Evolutionary conservation across 1,140 invertebrate genomes (phyloP), one percentile per base, ranked within the genome.

Genomic region (Cydia amplana): DNA sequence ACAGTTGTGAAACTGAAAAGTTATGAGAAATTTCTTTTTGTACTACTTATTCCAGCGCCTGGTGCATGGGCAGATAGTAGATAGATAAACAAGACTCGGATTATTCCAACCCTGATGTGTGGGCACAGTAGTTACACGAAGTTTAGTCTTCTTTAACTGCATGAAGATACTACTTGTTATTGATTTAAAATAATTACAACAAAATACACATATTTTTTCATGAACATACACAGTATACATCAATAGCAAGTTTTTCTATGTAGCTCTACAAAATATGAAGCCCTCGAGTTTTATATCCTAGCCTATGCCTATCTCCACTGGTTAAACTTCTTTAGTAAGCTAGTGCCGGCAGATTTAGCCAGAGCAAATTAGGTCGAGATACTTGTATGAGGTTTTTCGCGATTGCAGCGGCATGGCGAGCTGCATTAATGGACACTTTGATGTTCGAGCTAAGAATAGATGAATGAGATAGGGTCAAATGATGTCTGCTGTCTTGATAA

Each of bases 311-410:
- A 60, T 23, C 55, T 60, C 5, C 18, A 23, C 55, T 60, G 55
- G 20, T 60, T 23, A 23, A 23, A 60, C 32, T 36, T 18, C 65
- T 70, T 70, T 43, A 70, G 28, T 10, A 9, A 40, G 28, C 32
- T 43, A 43, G 65, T 28, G 28, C 64, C 32, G n/a, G 65, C n/a
- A 70, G 36, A 70, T 70, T 70, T 36, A 70, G 65, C 32, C 32
- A 32, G 28, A 43, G 65, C 65, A 70, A 70, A 70, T 70, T 70
- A 36, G 65, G 65, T 70, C 65, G 28, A 70, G 32, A 40, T 36
- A 43, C 65, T 70, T 70, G 28, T 40, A 70, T 70, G 65, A 70
- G 36, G 65, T 70, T 70, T 70, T 70, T 70, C 65, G 65, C 65
- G 32, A 70, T 70, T 70, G 65, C 65, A 18, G 64, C 12, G 63